Conservation (phyloP, 2,113 vertebrate species). For the Marcusenius ussheri region DNA sequence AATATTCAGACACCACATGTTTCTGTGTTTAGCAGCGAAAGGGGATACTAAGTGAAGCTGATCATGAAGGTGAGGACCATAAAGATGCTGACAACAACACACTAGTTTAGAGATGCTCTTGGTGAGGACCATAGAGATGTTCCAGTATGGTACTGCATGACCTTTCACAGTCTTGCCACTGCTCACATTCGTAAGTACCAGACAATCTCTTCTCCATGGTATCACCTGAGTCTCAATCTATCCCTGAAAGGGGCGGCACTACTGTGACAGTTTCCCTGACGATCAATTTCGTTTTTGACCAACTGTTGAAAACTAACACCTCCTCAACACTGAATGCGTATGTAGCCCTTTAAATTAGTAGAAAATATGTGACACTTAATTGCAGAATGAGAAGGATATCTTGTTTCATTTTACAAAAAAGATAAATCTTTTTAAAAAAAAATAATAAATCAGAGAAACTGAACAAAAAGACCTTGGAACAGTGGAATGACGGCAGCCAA, state of each 20-base stretch:
- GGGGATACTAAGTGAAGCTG: not conserved
- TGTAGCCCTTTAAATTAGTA: slow-evolving; percentile 20
- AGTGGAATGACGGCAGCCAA: not conserved
- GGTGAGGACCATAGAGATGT: not conserved
- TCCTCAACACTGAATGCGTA: not conserved
- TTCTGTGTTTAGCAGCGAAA: not conserved
- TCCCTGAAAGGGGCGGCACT: not conserved
- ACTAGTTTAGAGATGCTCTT: not conserved
- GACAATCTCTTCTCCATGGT: not conserved
- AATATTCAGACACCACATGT: not conserved
- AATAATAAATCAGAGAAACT: not conserved
- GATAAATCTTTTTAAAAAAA: not conserved
- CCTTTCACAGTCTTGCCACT: not conserved
- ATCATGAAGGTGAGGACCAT: not conserved
- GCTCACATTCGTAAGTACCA: not conserved
- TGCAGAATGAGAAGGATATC: not conserved
- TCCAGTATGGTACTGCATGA: not conserved
- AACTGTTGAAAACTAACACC: not conserved
- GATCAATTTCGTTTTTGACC: not conserved
- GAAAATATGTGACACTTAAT: not conserved
- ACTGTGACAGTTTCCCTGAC: not conserved
- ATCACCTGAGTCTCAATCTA: not conserved
- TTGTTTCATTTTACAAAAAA: not conserved
- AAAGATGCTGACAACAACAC: not conserved
- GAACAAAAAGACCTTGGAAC: not conserved